Evolutionary conservation across 2,888 invertebrate genomes (phyloP).

Genomic region (Callyntrura guangdongensis): DNA sequence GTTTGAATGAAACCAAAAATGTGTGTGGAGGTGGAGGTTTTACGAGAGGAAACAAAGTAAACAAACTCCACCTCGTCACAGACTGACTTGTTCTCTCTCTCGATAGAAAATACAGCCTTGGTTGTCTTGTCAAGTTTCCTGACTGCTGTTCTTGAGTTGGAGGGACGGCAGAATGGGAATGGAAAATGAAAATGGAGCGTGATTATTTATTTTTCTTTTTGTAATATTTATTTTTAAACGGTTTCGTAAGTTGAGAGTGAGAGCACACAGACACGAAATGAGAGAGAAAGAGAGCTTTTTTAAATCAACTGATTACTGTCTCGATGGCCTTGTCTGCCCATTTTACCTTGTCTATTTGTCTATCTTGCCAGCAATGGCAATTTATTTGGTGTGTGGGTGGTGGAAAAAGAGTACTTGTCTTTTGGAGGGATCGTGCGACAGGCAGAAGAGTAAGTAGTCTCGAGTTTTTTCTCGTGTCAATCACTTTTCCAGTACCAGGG

Average conservation of each 20-base stretch:
- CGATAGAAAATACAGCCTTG: background rate
- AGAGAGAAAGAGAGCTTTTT: too few relatives aligned
- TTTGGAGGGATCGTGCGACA: too few relatives aligned
- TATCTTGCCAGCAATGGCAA: background rate
- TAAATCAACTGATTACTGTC: background rate
- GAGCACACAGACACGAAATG: background rate
- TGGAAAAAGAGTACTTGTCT: too few relatives aligned
- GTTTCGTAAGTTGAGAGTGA: background rate
- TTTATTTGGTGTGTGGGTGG: slow-evolving; percentile 45
- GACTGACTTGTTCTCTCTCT: background rate
- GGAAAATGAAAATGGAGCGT: slow-evolving; percentile 25
- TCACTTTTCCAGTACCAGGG: too few relatives aligned
- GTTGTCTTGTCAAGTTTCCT: too few relatives aligned
- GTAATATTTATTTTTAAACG: slow-evolving; percentile 16
- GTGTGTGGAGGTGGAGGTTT: too few relatives aligned
- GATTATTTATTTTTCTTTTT: slow-evolving; percentile 38
- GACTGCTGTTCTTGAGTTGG: background rate
- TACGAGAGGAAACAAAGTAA: background rate
- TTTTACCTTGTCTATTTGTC: slow-evolving; percentile 9
- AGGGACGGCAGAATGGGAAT: background rate
- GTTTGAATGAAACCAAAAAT: slow-evolving; percentile 1
- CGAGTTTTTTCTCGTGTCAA: too few relatives aligned
- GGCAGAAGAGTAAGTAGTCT: too few relatives aligned
- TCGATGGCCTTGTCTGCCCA: too few relatives aligned
- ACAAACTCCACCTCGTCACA: background rate